These are phyloP conservation scores for Palloptera scutellata DNA, from an alignment of 2,888 invertebrate genomes.

Conservation along the genomic window DNA sequence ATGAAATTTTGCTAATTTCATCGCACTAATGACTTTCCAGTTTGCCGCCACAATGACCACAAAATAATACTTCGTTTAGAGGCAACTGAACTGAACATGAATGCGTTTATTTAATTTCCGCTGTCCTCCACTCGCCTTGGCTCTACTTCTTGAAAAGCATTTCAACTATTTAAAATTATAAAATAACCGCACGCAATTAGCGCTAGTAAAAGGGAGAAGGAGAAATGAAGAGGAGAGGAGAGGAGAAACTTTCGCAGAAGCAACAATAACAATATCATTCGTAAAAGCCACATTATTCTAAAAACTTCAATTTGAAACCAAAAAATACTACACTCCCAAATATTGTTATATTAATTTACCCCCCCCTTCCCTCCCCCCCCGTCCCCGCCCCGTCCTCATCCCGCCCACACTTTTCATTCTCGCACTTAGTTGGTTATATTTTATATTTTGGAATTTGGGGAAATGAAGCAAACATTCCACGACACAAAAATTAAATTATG, in stretches of 20 bases:
- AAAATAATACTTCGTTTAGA: constrained; percentile 37
- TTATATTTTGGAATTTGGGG: no score
- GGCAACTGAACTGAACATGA: constrained; percentile 15
- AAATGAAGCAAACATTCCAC: no score
- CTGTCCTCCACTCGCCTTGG: constrained; percentile 23
- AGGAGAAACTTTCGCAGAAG: background rate
- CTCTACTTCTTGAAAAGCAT: constrained; percentile 37
- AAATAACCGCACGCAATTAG: constrained; percentile 36
- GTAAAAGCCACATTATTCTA: constrained; percentile 47
- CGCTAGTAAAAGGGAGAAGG: background rate
- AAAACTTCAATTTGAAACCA: no score
- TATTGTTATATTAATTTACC: no score
- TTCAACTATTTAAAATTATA: constrained; percentile 52
- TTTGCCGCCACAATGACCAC: background rate
- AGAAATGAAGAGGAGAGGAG: background rate
- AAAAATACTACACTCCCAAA: no score
- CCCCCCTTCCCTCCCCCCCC: no score
- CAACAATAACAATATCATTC: constrained; percentile 34
- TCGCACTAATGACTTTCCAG: background rate
- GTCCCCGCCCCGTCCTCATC: no score
- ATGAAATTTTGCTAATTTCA: constrained; percentile 11
- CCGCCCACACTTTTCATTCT: no score
- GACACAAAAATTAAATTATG: no score
- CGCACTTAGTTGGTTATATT: no score
- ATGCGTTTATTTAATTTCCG: no score